A percentile compares a stretch with the other conserved stretches of the same genome.
Conservation (phyloP, 2,113 vertebrate genomes). For the Genyomyrus donnyi region DNA sequence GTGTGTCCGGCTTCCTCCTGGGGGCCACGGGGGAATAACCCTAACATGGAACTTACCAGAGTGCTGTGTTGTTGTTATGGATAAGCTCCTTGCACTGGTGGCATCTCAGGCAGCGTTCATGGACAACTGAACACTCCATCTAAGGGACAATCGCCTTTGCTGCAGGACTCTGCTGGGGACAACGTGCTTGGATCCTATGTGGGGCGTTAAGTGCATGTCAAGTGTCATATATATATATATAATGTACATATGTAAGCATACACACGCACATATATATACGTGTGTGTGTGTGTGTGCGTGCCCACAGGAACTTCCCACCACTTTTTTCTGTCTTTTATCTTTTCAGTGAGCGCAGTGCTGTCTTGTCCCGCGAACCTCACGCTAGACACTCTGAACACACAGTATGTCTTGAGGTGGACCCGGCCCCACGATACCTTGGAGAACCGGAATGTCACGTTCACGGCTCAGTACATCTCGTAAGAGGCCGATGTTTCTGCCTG, state of each 20-base stretch:
- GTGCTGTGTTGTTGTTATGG: background rate
- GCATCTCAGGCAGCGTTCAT: background rate
- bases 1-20: background rate
- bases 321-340: background rate
- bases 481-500: background rate
- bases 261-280: too few species aligned
- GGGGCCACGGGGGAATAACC: background rate
- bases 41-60: background rate
- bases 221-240: too few species aligned
- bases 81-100: background rate
- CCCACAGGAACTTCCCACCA: background rate
- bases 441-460: conserved; percentile 39
- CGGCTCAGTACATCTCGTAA: conserved; percentile 45
- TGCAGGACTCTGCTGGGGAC: background rate
- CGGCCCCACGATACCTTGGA: conserved; percentile 17
- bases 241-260: too few species aligned
- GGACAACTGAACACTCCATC: background rate
- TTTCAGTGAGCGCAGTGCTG: conserved; percentile 33
- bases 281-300: too few species aligned
- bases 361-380: conserved; percentile 30
- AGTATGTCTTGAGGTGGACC: conserved; percentile 46
- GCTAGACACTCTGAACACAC: conserved; percentile 46
- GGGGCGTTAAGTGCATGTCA: background rate
- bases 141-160: background rate
- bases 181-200: background rate